Conservation (phyloP, 2,113 vertebrate species). For the Phasianus colchicus region DNA sequence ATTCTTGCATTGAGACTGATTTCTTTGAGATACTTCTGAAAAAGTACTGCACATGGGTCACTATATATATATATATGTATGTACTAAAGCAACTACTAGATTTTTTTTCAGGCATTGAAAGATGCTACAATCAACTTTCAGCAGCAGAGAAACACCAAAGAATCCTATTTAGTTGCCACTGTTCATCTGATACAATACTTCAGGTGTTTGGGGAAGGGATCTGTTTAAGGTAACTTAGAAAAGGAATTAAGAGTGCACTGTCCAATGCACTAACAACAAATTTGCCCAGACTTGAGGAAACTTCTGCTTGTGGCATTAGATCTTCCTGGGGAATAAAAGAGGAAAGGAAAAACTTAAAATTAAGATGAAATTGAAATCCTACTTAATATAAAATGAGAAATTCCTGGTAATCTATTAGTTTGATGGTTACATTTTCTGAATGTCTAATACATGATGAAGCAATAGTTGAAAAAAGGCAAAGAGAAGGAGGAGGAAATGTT, state of each 20-base stretch:
- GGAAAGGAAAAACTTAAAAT: too few relatives aligned
- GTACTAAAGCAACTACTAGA: not conserved
- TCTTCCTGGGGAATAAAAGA: not conserved
- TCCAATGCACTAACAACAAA: not conserved
- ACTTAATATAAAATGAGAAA: too few relatives aligned
- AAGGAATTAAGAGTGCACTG: not conserved
- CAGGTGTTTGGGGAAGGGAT: fast-evolving
- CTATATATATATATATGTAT: not conserved
- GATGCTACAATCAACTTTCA: not conserved
- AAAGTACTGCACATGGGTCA: not conserved
- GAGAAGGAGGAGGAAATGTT: not conserved
- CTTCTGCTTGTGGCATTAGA: not conserved
- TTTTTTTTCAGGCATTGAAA: not conserved
- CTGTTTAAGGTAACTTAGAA: not conserved
- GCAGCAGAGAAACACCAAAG: not conserved
- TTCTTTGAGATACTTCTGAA: not conserved
- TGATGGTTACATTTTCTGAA: too few relatives aligned
- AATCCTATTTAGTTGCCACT: not conserved
- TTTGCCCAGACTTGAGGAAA: not conserved
- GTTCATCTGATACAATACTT: not conserved
- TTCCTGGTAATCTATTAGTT: too few relatives aligned
- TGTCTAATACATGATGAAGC: too few relatives aligned
- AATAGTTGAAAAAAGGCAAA: not conserved
- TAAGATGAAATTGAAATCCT: too few relatives aligned
- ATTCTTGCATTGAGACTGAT: not conserved